Evolutionary conservation across 2,797 vertebrate genomes (phyloP), one percentile per base, ranked within the genome.

Genomic region (Pseudomugil tenellus): DNA sequence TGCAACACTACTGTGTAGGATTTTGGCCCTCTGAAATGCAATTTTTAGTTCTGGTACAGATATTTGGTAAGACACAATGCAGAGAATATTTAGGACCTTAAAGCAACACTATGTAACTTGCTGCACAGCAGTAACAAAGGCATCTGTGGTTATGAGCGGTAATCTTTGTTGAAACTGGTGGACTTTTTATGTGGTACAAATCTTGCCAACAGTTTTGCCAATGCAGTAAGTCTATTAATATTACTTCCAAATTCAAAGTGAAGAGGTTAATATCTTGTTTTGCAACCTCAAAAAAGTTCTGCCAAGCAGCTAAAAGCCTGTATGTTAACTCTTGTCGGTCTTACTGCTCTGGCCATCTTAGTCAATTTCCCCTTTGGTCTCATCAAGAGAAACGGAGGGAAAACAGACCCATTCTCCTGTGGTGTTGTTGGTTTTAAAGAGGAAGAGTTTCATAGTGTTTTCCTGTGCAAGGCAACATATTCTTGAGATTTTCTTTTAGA

Each of bases 71-170:
- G 9, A 70, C 13, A 19, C 21, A 14, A 34, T 37, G 16, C n/a
- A 61, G 39, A 53, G 53, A 41, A 43, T 48, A 39, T 43, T 43
- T 4, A 43, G 23, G 13, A 10, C 9, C 17, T 52, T 68, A 29
- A 56, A 52, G 49, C 49, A 52, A 52, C 49, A 52, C 49, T 52
- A 28, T 52, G 49, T 52, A 28, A 52, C 49, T 52, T 25, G 6
- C 13, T 52, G 49, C 26, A 28, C 49, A n/a, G 41, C 39, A 43
- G 39, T 16, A 43, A 43, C 41, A 43, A 43, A n/a, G 19, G 41
- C 19, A 8, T 43, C 41, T 43, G 41, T 43, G 41, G 12, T 39
- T 39, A 39, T 11, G 7, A n/a, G 41, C 6, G 41, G 46, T 49
- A 23, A 49, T 23, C 46, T 49, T 19, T 13, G 19, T 48, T 25